These are phyloP conservation scores for Paramisgurnus dabryanus DNA, from an alignment of 2,113 vertebrate genomes.

Conservation along the genomic window DNA sequence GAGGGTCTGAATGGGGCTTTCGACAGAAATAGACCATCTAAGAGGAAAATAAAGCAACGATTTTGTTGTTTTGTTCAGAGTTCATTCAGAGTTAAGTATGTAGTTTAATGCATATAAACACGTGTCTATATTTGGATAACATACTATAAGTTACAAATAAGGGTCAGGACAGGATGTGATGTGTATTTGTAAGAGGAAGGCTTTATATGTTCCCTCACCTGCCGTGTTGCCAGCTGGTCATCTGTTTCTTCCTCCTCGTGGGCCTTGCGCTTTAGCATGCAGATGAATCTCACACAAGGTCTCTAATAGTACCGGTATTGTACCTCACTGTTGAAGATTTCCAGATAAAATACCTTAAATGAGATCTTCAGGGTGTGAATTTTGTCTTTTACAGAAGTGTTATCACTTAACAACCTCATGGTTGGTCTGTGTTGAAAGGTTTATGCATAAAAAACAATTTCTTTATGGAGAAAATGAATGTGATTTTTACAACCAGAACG, in stretches of 20 bases:
- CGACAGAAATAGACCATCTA: no score
- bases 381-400: no score
- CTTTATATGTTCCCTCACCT: conserved; percentile 12
- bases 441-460: no score
- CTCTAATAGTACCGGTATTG: neutral
- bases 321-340: neutral
- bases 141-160: neutral
- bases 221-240: conserved; percentile 38
- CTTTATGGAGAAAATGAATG: no score
- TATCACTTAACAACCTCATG: neutral
- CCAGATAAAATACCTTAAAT: neutral
- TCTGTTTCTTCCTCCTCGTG: neutral
- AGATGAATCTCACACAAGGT: neutral
- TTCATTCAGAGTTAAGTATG: no score
- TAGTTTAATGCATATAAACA: neutral
- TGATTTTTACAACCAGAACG: no score
- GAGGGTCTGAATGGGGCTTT: no score
- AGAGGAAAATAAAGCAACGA: no score
- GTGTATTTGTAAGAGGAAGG: conserved; percentile 1
- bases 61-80: no score
- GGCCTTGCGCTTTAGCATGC: neutral
- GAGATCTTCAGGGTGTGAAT: neutral
- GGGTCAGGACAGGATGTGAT: conserved; percentile 13
- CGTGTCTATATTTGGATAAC: neutral
- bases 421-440: neutral